These are phyloP conservation scores for Muntiacus reevesi DNA, from an alignment of 2,113 vertebrate species.

Conservation along the genomic window DNA sequence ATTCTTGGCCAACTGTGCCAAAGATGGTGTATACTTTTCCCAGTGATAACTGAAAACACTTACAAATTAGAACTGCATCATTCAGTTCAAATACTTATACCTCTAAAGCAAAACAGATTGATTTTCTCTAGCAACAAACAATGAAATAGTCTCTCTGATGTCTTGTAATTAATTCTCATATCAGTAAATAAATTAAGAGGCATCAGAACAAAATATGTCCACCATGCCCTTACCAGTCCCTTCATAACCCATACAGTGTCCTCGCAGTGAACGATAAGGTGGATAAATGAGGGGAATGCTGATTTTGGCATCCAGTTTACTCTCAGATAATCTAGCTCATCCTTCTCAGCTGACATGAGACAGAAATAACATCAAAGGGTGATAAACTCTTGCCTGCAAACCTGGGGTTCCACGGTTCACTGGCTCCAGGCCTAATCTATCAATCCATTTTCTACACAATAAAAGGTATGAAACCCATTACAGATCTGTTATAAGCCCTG, in stretches of 20 bases:
- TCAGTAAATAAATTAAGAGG: constrained; percentile 75
- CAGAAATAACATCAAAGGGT: constrained; percentile 86
- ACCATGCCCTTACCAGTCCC: constrained; percentile 71
- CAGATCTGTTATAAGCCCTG: constrained; percentile 78
- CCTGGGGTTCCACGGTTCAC: constrained; percentile 81
- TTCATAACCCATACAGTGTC: constrained; percentile 70
- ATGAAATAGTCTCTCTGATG: constrained; percentile 57
- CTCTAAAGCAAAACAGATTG: constrained; percentile 66
- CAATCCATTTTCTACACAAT: constrained; percentile 84
- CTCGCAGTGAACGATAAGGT: constrained; percentile 74
- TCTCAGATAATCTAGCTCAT: constrained; percentile 85
- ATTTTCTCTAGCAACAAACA: constrained; percentile 68
- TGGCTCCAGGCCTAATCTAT: constrained; percentile 83
- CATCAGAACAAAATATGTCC: constrained; percentile 73
- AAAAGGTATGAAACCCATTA: constrained; percentile 85
- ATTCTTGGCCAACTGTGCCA: constrained; percentile 70
- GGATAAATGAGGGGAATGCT: constrained; percentile 81
- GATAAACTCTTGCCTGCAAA: constrained; percentile 84
- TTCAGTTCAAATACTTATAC: constrained; percentile 51
- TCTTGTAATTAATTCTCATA: constrained; percentile 76
- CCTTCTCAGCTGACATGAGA: constrained; percentile 81
- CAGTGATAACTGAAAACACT: constrained; percentile 61
- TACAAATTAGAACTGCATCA: constrained; percentile 65
- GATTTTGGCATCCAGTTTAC: constrained; percentile 82
- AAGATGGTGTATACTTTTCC: constrained; percentile 49